A percentile compares a stretch with the other conserved stretches of the same genome.
These are phyloP conservation scores for Orthonychiurus folsomi DNA, from an alignment of 2,888 invertebrate species.

Conservation along the genomic window DNA sequence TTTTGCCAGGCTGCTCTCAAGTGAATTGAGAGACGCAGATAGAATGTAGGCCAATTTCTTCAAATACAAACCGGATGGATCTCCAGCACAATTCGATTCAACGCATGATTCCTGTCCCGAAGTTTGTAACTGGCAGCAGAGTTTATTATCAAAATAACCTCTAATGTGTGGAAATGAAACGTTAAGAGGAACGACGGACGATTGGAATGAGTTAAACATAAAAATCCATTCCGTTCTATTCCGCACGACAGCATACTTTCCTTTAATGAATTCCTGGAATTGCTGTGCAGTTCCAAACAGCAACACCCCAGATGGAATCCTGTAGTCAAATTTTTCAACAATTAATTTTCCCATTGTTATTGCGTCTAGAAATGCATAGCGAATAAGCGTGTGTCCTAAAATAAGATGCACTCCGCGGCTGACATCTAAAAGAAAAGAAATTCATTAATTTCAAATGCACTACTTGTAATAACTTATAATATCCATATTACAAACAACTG, in stretches of 20 bases:
- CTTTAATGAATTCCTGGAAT: constrained; percentile 27
- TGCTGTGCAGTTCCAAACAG: constrained; percentile 29
- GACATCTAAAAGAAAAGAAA: constrained; percentile 27
- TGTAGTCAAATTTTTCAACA: constrained; percentile 36
- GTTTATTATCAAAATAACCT: constrained; percentile 22
- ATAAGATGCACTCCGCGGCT: constrained; percentile 35
- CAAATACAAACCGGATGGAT: constrained; percentile 26
- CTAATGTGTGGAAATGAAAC: constrained; percentile 34
- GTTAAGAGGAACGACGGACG: constrained; percentile 20
- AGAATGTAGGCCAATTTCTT: constrained; percentile 29
- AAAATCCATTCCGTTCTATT: constrained; percentile 39
- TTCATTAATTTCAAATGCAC: background rate
- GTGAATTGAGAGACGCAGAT: constrained; percentile 21
- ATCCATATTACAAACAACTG: too few relatives aligned
- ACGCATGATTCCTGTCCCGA: constrained; percentile 16
- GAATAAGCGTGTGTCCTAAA: constrained; percentile 36
- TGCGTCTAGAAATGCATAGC: constrained; percentile 37
- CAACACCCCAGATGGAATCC: constrained; percentile 37
- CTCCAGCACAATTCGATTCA: constrained; percentile 21
- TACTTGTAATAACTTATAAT: background rate
- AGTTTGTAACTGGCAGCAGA: constrained; percentile 31
- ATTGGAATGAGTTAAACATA: constrained; percentile 29
- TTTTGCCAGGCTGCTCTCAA: constrained; percentile 19
- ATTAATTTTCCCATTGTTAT: constrained; percentile 28
- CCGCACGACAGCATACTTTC: constrained; percentile 23